Evolutionary conservation across 2,113 vertebrate species (phyloP), one percentile per base, ranked within the genome.

Genomic region (Alectura lathami): DNA sequence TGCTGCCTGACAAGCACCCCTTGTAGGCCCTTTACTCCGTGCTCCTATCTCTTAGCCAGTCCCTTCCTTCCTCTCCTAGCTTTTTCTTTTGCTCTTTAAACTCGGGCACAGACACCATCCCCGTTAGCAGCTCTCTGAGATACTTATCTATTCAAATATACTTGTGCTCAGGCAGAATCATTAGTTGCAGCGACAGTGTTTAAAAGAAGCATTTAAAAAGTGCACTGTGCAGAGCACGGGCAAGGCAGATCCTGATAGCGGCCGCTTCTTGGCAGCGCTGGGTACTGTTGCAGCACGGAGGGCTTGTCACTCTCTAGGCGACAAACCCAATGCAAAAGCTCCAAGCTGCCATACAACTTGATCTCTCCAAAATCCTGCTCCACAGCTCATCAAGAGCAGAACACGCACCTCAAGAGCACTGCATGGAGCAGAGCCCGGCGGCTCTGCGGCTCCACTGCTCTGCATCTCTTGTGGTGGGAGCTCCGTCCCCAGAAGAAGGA

Each of bases 81-180:
- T 84, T 68, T 43, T 91, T 77, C 53, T 53, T 89, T 62, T 56
- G 27, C 79, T 94, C 79, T 84, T 92, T 76, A 82, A 74, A 88
- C 79, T 94, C 1, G 0, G 82, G 72, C 56, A 85, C 50, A 89
- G 73, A 79, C 62, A 88, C 76, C 73, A 93, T 62, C 34, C 83
- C 86, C 0, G 2, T 85, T 85, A 92, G 94, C 90, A 84, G 86
- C 83, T 82, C 86, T 93, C 77, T 45, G n/a, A 96, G 95, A 93
- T 95, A 81, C 48, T 81, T 93, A 96, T 92, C 94, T 96, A 97
- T 96, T 96, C 81, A 96, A 96, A 96, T 89, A 91, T n/a, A 94
- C 26, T 62, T 45, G 69, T 75, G 94, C 76, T 91, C 22, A 73
- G 92, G 53, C 83, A 93, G 92, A 94, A 82, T 85, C 83, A 76